These are phyloP conservation scores for Centropristis striata DNA, from an alignment of 2,113 vertebrate genomes.

Conservation along the genomic window DNA sequence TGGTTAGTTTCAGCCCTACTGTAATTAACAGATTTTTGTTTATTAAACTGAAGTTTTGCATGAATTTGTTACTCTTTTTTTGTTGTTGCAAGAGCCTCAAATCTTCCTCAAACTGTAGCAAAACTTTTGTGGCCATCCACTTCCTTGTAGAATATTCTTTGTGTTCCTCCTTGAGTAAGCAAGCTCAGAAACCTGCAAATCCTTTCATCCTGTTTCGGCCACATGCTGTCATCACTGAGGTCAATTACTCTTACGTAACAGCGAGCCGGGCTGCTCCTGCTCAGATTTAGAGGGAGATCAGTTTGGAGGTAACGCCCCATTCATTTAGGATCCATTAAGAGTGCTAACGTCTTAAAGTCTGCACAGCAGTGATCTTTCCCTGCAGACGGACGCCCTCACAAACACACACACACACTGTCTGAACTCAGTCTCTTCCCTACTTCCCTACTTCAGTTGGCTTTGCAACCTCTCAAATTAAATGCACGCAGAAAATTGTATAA, in stretches of 20 bases:
- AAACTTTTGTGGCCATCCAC: too few relatives aligned
- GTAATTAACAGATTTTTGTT: too few relatives aligned
- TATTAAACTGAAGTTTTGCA: too few relatives aligned
- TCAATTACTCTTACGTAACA: constrained; percentile 71
- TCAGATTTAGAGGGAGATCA: constrained; percentile 11
- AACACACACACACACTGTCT: neutral
- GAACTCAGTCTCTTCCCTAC: too few relatives aligned
- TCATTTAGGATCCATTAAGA: neutral
- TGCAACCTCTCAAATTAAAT: too few relatives aligned
- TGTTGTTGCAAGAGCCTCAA: too few relatives aligned
- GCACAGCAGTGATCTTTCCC: neutral
- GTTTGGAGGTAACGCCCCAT: neutral
- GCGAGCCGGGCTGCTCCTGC: constrained; percentile 9
- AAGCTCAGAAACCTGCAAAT: constrained; percentile 72
- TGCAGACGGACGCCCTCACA: neutral
- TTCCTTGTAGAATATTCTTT: constrained; percentile 14
- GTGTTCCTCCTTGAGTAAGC: constrained; percentile 41
- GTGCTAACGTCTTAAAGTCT: neutral
- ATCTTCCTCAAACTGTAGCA: too few relatives aligned
- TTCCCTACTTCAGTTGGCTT: too few relatives aligned
- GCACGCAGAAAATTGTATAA: too few relatives aligned
- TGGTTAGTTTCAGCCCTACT: too few relatives aligned
- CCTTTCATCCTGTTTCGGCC: constrained; percentile 80
- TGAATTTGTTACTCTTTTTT: too few relatives aligned
- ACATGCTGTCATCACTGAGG: constrained; percentile 62